Conservation (phyloP, 2,888 invertebrate genomes). For the Macrosoma leucophasiata region DNA sequence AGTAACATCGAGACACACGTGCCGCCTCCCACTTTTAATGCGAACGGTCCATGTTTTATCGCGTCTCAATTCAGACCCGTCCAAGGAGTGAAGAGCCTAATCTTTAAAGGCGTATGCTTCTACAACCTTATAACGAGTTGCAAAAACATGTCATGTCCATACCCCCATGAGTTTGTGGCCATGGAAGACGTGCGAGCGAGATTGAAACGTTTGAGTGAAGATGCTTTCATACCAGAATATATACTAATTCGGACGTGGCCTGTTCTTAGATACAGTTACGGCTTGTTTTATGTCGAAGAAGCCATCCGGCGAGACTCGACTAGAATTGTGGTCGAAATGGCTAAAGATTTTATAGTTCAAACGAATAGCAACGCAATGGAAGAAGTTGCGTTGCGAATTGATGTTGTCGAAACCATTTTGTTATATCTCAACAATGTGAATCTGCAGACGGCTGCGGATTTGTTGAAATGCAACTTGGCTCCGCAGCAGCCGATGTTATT, state of each 20-base stretch:
- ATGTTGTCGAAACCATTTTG: conserved; percentile 38
- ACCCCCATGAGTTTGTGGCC: conserved; percentile 31
- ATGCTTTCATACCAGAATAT: conserved; percentile 45
- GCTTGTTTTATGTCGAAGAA: conserved; percentile 38
- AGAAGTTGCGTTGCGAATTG: conserved; percentile 27
- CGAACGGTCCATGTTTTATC: conserved; percentile 21
- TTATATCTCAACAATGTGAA: conserved; percentile 42
- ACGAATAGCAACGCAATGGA: conserved; percentile 18
- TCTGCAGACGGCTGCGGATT: conserved; percentile 34
- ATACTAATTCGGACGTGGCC: conserved; percentile 31
- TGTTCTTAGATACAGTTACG: conserved; percentile 34
- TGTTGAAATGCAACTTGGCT: conserved; percentile 30
- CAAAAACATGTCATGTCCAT: conserved; percentile 35
- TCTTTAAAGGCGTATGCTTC: conserved; percentile 44
- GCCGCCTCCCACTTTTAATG: no score
- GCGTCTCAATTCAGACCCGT: conserved; percentile 20
- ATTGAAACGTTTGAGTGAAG: conserved; percentile 25
- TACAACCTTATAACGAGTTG: conserved; percentile 40
- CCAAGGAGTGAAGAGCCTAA: conserved; percentile 23
- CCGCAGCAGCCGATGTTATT: conserved; percentile 22
- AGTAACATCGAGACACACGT: no score
- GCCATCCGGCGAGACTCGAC: conserved; percentile 38
- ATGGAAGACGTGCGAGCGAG: conserved; percentile 26
- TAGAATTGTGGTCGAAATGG: conserved; percentile 44
- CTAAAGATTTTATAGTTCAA: conserved; percentile 36